phyloP scores from a whole-genome alignment of 2,888 invertebrate species.

The Abscondita cerata region DNA sequence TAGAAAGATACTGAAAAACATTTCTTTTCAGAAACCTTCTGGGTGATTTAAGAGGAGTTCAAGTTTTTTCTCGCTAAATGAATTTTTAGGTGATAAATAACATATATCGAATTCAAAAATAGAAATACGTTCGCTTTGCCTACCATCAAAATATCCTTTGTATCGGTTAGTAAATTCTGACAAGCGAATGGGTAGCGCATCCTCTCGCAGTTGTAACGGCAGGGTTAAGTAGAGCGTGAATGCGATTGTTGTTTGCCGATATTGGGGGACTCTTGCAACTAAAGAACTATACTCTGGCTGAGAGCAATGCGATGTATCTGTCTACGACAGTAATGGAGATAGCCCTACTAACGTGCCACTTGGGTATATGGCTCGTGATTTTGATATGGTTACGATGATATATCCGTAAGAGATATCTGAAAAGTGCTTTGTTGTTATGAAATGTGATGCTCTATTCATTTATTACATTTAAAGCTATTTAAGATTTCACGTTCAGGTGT shows the following conservation, averaged over 20 bases:
- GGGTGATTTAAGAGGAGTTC: conserved; percentile 1
- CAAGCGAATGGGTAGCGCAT: conserved; percentile 34
- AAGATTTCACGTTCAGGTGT: conserved; percentile 7
- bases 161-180: conserved; percentile 28
- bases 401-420: conserved; percentile 48
- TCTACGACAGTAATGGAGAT: conserved; percentile 48
- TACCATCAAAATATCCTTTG: conserved; percentile 29
- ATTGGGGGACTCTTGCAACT: conserved; percentile 32
- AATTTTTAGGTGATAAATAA: too few species aligned
- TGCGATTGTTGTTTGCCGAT: conserved; percentile 47
- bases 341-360: conserved; percentile 48
- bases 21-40: too few species aligned
- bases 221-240: conserved; percentile 53
- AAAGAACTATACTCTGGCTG: conserved; percentile 38
- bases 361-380: conserved; percentile 50
- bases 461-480: conserved; percentile 21
- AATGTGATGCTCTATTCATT: conserved; percentile 30
- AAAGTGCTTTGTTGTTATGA: conserved; percentile 41
- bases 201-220: conserved; percentile 43
- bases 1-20: too few species aligned
- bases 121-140: conserved; percentile 21
- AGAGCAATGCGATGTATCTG: conserved; percentile 51
- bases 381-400: conserved; percentile 45
- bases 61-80: conserved; percentile 7
- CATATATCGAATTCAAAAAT: conserved; percentile 7